Evolutionary conservation across 2,797 vertebrate genomes (phyloP).

Genomic region (Diglossa cyanea): DNA sequence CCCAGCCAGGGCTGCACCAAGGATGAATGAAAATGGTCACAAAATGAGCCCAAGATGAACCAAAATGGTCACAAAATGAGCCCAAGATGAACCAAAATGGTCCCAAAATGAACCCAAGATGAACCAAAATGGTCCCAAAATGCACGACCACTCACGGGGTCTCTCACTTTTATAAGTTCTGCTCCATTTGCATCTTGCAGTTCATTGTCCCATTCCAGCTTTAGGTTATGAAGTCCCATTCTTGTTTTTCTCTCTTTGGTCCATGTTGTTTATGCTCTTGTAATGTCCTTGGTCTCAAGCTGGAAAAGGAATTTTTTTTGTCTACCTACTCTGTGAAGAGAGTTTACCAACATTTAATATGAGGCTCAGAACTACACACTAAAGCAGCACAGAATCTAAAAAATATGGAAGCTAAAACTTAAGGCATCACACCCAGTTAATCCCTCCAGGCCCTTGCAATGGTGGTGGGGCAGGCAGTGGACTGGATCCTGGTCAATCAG

Average conservation of each 20-base stretch:
- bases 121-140: background rate
- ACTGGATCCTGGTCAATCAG: background rate
- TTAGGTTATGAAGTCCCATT: accelerated
- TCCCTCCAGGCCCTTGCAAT: background rate
- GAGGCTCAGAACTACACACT: background rate
- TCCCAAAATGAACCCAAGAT: too few species aligned
- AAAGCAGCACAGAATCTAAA: background rate
- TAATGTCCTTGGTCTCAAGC: background rate
- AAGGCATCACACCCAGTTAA: background rate
- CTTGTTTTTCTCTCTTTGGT: background rate
- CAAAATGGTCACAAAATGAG: background rate
- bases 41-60: too few species aligned
- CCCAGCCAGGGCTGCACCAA: background rate
- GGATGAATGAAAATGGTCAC: too few species aligned
- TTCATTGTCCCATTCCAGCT: background rate
- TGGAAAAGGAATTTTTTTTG: background rate
- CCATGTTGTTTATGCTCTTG: background rate
- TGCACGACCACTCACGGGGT: accelerated
- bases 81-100: too few species aligned
- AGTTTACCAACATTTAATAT: background rate
- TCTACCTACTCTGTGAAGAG: too few species aligned
- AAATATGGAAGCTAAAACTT: background rate
- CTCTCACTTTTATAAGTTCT: accelerated
- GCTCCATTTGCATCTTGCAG: background rate
- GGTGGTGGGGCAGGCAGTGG: background rate